Evolutionary conservation across 2,113 vertebrate species (phyloP).

Genomic region (Eudorcas thomsonii): DNA sequence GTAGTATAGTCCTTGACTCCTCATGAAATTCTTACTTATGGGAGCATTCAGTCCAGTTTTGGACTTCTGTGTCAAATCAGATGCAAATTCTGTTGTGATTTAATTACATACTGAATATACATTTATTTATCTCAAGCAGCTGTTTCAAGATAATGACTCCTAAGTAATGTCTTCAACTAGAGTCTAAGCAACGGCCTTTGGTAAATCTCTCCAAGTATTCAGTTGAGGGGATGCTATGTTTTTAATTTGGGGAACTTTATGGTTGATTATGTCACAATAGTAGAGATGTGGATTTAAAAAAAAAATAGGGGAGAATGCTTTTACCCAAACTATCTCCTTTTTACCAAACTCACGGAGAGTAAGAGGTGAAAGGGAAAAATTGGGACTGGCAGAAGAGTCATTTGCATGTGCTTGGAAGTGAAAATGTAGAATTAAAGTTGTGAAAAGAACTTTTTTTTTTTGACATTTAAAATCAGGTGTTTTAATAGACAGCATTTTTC

Average conservation of each 20-base stretch:
- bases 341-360: background rate
- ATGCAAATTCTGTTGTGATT: background rate
- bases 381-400: background rate
- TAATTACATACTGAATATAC: background rate
- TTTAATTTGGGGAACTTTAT: conserved; percentile 16
- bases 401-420: background rate
- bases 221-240: background rate
- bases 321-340: background rate
- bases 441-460: background rate
- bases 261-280: background rate
- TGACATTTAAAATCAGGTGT: no score
- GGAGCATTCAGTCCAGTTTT: background rate
- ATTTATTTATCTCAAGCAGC: background rate
- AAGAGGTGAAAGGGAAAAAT: background rate
- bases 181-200: background rate
- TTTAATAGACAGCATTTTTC: no score
- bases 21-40: background rate
- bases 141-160: background rate
- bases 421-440: background rate
- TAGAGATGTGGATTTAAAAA: background rate
- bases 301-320: background rate
- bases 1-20: background rate
- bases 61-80: background rate
- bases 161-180: background rate
- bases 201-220: background rate